phyloP scores from a whole-genome alignment of 2,888 invertebrate genomes.

The Candidula unifasciata region DNA sequence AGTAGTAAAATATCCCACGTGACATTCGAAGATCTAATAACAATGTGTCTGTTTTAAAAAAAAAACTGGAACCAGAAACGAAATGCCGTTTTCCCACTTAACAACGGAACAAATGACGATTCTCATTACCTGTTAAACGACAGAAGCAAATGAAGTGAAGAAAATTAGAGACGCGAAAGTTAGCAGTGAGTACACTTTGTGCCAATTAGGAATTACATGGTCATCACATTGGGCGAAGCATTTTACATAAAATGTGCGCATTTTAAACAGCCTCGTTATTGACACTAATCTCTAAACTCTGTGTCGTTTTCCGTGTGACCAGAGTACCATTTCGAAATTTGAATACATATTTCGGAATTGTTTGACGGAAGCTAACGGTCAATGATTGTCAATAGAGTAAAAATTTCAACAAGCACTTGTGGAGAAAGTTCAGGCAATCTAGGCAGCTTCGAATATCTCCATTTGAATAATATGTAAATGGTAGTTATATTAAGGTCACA shows the following conservation, averaged over 20 bases:
- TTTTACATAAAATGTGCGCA: slow-evolving; percentile 26
- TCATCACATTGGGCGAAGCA: background rate
- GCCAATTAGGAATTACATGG: background rate
- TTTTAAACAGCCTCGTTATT: slow-evolving; percentile 21
- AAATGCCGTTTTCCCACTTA: no score
- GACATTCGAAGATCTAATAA: no score
- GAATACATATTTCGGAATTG: slow-evolving; percentile 26
- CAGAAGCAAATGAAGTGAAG: background rate
- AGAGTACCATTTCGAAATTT: slow-evolving; percentile 5
- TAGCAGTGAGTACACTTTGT: background rate
- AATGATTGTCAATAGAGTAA: background rate
- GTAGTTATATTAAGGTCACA: no score
- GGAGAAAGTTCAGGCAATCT: background rate
- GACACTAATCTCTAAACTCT: background rate
- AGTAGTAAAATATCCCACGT: no score
- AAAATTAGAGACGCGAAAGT: background rate
- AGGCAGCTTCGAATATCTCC: background rate
- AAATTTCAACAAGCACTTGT: slow-evolving; percentile 19
- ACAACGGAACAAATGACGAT: no score
- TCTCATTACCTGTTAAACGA: no score
- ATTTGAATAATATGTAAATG: background rate
- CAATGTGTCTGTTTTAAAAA: no score
- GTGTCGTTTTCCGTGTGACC: background rate
- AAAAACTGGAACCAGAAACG: no score
- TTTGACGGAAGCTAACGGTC: background rate